Evolutionary conservation across 2,113 vertebrate genomes (phyloP), one percentile per base, ranked within the genome.

Genomic region (Pandion haliaetus): DNA sequence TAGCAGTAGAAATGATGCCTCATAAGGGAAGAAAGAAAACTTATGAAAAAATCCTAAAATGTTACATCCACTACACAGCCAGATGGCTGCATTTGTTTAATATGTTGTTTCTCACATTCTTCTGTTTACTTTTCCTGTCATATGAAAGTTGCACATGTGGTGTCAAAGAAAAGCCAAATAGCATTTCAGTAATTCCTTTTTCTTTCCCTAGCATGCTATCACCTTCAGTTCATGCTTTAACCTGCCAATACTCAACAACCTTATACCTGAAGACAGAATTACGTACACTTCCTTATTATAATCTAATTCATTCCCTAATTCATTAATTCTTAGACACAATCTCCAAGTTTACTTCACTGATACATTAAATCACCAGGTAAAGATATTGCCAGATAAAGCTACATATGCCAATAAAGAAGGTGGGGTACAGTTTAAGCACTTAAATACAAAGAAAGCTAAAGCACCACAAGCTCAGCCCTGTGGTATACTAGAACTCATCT

Each of bases 21-120:
- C 52, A 54, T 17, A 29, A 95, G 90, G 91, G 85, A 45, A 82
- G 88, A 86, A 84, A 55, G 32, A 86, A 74, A 95, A 89, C 47
- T 50, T 85, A 49, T 1, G 8, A 93, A 71, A 91, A 88, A 85
- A 85, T 29, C 82, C 72, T 47, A 67, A 62, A 86, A 87, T 44
- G 94, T 96, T 97, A 95, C 81, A 94, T 95, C 91, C 91, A 96
- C 81, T 82, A 93, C 77, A 86, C 45, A 91, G 83, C 71, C 88
- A 73, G 91, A 97, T 97, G 97, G 97, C 92, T 97, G 85, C 94
- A 94, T 87, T 90, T 79, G 95, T 97, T 97, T 96, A 96, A 97
- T 95, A 97, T 89, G 95, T 94, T 97, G 95, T 94, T 97, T 97
- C 97, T 95, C 94, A 94, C 80, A 96, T 97, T 92, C 95, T 83